Evolutionary conservation across 2,888 invertebrate species (phyloP).

Genomic region (Orchestes rusci): DNA sequence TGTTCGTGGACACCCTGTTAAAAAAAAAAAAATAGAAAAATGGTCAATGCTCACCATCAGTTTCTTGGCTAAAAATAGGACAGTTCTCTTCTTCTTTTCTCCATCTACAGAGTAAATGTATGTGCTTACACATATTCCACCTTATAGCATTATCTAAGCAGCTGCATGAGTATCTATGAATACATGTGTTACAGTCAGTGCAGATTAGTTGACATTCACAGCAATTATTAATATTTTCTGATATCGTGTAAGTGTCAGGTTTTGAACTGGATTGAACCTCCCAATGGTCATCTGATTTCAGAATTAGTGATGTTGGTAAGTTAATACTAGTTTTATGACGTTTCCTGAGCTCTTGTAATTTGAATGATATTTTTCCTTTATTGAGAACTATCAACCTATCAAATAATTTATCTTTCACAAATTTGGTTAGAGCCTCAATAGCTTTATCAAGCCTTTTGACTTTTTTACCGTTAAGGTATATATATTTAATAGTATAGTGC

Average conservation of each 20-base stretch:
- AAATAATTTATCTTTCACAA: slow-evolving; percentile 24
- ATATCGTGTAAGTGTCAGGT: neutral
- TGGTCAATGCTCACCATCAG: too few relatives aligned
- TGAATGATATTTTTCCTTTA: slow-evolving; percentile 23
- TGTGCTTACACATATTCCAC: slow-evolving; percentile 3
- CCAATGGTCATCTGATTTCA: slow-evolving; percentile 1
- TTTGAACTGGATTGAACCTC: neutral
- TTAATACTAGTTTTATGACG: slow-evolving; percentile 13
- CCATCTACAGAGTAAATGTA: neutral
- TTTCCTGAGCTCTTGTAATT: slow-evolving; percentile 13
- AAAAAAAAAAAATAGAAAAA: too few relatives aligned
- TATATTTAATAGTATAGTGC: slow-evolving; percentile 24
- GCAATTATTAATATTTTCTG: neutral
- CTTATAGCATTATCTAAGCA: neutral
- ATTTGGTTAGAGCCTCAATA: slow-evolving; percentile 21
- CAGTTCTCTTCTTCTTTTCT: too few relatives aligned
- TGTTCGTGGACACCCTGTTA: too few relatives aligned
- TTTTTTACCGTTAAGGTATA: slow-evolving; percentile 27
- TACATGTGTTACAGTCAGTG: slow-evolving; percentile 1
- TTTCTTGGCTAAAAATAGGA: too few relatives aligned
- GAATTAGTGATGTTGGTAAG: neutral
- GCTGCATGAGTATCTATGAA: slow-evolving; percentile 2
- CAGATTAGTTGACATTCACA: neutral
- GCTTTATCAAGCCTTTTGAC: slow-evolving; percentile 27
- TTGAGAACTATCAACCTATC: slow-evolving; percentile 16